Evolutionary conservation across 1,140 invertebrate genomes (phyloP), one percentile per base, ranked within the genome.

Genomic region (Episyrphus balteatus): DNA sequence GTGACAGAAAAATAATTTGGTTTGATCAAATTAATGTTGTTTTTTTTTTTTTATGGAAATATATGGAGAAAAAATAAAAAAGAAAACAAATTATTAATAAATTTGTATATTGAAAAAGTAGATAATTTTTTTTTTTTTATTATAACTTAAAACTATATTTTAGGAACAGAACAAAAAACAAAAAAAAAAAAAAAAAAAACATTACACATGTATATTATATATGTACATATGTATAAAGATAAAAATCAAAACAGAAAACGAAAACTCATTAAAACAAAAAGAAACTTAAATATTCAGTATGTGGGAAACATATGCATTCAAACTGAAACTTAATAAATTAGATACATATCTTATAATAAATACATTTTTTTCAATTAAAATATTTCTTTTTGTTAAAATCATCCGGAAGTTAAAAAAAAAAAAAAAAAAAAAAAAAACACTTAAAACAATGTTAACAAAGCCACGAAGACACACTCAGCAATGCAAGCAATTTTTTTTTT

Each of bases 1-100:
- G 21, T 26, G 21, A 26, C 8, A 26, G 21, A 26, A 3, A 26
- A 26, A 26, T 15, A 37, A 37, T n/a, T 5, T 3, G 15, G 34
- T 15, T 37, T 13, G 34, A 5, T 37, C 13, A 10, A 15, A 37
- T 37, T 37, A 37, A 15, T 37, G 12, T 37, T 15, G 12, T 3
- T 37, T 37, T 37, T n/a, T 37, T 37, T 5, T 37, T 37, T 15
- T 37, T 37, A 37, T 37, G 12, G 21, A 40, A 15, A 17, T 15
- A 40, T 40, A 40, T 5, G 13, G 36, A 37, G 21, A 26, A 26
- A 26, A 26, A 26, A 26, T 26, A 14, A 32, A 13, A 43, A 15
- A 14, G 13, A 43, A 43, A 43, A 43, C 9, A 43, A 26, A 43
- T 14, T 21, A 46, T 34, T 17, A 36, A 36, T 36, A 45, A 18